Evolutionary conservation across 2,797 vertebrate genomes (phyloP).

Genomic region (Chelon labrosus): DNA sequence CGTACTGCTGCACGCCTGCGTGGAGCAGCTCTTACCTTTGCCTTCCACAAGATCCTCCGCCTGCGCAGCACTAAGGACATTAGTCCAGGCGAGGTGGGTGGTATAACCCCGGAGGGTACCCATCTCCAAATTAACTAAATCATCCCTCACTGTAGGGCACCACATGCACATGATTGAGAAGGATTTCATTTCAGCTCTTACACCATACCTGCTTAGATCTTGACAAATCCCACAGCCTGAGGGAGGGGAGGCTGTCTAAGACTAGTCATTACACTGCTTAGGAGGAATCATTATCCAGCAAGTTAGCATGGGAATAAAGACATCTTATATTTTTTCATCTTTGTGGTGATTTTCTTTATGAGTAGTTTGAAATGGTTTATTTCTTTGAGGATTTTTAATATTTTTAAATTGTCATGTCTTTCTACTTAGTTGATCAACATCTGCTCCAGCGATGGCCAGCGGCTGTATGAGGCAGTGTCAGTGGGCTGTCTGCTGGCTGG

Average conservation of each 20-base stretch:
- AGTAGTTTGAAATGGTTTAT: conserved; percentile 5
- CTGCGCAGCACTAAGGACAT: conserved; percentile 87
- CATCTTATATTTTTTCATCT: conserved; percentile 16
- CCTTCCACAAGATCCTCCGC: conserved; percentile 87
- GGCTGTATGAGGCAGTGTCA: conserved; percentile 85
- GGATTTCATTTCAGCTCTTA: conserved; percentile 60
- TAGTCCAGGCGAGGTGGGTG: conserved; percentile 85
- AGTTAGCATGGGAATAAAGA: conserved; percentile 39
- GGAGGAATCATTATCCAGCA: conserved; percentile 57
- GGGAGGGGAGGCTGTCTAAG: conserved; percentile 37
- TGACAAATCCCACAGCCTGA: conserved; percentile 51
- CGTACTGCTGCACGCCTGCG: conserved; percentile 87
- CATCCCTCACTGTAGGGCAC: conserved; percentile 30
- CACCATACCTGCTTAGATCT: conserved; percentile 48
- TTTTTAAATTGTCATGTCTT: conserved; percentile 22
- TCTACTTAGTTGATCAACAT: conserved; percentile 87
- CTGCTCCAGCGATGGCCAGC: conserved; percentile 87
- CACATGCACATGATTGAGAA: conserved; percentile 61
- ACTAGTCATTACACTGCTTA: conserved; percentile 62
- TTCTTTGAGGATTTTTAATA: conserved; percentile 1
- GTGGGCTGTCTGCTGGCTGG: conserved; percentile 85
- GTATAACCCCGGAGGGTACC: conserved; percentile 31
- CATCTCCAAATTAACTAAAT: conserved; percentile 49
- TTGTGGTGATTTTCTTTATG: neutral
- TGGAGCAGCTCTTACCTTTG: conserved; percentile 86